Percentiles rank a stretch among this genome's conserved stretches.
These are phyloP conservation scores for Marmota monax DNA, from an alignment of 2,113 vertebrate genomes.

Conservation along the genomic window DNA sequence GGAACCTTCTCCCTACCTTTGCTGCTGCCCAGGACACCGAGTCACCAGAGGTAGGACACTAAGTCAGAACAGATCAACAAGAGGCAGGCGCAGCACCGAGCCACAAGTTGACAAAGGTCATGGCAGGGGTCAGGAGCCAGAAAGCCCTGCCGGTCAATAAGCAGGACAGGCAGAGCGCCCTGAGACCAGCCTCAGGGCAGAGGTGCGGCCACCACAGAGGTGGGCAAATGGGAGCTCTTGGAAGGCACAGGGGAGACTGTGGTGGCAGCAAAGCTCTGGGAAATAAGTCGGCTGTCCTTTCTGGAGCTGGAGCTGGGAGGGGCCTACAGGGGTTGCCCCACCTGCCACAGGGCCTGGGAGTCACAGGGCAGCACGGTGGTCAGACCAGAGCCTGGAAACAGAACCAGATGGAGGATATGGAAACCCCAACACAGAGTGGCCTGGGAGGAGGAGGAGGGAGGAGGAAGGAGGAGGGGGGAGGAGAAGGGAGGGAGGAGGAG, in stretches of 20 bases:
- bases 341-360: no score
- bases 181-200: neutral
- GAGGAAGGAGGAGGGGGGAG: no score
- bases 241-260: accelerated
- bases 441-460: no score
- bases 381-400: no score
- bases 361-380: no score
- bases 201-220: neutral
- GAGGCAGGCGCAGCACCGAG: neutral
- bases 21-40: conserved; percentile 19
- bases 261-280: neutral
- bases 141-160: neutral
- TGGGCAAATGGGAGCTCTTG: neutral
- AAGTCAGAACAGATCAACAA: conserved; percentile 48
- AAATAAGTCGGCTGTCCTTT: neutral
- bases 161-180: neutral
- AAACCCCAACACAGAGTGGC: no score
- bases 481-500: no score
- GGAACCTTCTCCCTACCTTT: conserved; percentile 27
- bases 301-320: neutral
- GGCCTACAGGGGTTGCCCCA: neutral
- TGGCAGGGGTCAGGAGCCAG: neutral
- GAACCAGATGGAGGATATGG: no score
- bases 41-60: conserved; percentile 52
- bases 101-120: neutral